Percentiles rank a stretch among this genome's conserved stretches.
These are phyloP conservation scores for Terebella lapidaria DNA, from an alignment of 2,888 invertebrate genomes.

Conservation along the genomic window DNA sequence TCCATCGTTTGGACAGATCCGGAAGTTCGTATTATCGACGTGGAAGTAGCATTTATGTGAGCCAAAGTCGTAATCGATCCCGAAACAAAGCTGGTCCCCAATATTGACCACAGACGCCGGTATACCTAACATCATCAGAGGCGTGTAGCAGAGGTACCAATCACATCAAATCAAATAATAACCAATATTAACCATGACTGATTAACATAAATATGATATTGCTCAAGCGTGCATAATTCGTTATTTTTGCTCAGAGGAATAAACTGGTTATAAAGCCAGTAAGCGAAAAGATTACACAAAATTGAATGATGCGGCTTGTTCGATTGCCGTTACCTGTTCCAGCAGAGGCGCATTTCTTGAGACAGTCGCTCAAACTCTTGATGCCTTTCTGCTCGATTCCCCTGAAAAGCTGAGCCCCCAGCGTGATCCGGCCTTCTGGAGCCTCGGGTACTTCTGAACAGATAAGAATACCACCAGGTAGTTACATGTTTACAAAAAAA, in stretches of 20 bases:
- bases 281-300: too few relatives aligned
- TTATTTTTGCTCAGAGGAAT: too few relatives aligned
- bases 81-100: constrained; percentile 16
- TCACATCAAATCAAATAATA: too few relatives aligned
- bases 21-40: background rate
- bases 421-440: constrained; percentile 12
- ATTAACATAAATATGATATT: background rate
- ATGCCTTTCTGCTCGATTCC: constrained; percentile 20
- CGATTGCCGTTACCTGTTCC: constrained; percentile 11
- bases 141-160: too few relatives aligned
- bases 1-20: constrained; percentile 5
- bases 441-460: constrained; percentile 16
- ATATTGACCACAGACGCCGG: background rate
- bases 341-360: constrained; percentile 18
- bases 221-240: background rate
- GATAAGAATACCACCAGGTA: too few relatives aligned
- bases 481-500: too few relatives aligned
- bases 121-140: background rate
- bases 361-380: constrained; percentile 17
- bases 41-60: constrained; percentile 21
- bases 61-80: constrained; percentile 21
- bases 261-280: too few relatives aligned
- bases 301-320: too few relatives aligned
- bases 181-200: too few relatives aligned
- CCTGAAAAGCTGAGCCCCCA: constrained; percentile 14